Evolutionary conservation across 2,888 invertebrate species (phyloP).

Genomic region (Argyresthia albistria): DNA sequence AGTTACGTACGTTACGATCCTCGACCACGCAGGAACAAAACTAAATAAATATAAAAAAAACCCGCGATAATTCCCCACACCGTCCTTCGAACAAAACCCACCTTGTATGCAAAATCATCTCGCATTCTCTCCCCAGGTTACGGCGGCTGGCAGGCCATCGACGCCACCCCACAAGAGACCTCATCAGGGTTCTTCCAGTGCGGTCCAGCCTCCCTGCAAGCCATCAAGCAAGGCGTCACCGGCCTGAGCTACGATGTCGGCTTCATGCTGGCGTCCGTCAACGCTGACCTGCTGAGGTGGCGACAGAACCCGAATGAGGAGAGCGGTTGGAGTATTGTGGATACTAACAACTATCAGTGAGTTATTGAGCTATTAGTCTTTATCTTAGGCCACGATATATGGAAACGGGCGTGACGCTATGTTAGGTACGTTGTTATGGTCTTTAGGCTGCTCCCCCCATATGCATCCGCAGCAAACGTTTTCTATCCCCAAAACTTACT

Average conservation of each 20-base stretch:
- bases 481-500: too few species aligned
- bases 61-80: too few species aligned
- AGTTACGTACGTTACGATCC: too few species aligned
- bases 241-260: constrained; percentile 82
- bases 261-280: constrained; percentile 86
- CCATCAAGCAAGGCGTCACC: constrained; percentile 82
- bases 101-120: not conserved
- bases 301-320: constrained; percentile 76
- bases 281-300: constrained; percentile 88
- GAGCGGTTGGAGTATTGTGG: constrained; percentile 77
- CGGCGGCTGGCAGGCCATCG: constrained; percentile 93
- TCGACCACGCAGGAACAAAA: too few species aligned
- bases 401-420: too few species aligned
- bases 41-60: too few species aligned
- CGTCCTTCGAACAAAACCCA: too few species aligned
- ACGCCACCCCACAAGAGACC: constrained; percentile 87
- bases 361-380: constrained; percentile 19
- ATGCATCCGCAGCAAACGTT: too few species aligned
- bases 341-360: constrained; percentile 82
- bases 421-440: too few species aligned
- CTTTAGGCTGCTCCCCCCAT: too few species aligned
- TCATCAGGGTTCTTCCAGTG: constrained; percentile 82
- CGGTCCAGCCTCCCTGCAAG: constrained; percentile 85
- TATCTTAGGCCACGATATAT: too few species aligned
- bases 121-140: constrained; percentile 62